Evolutionary conservation across 37 sponge, comb jelly and placozoan genomes (phyloP).

Genomic region (Lycopodina hypogea): DNA sequence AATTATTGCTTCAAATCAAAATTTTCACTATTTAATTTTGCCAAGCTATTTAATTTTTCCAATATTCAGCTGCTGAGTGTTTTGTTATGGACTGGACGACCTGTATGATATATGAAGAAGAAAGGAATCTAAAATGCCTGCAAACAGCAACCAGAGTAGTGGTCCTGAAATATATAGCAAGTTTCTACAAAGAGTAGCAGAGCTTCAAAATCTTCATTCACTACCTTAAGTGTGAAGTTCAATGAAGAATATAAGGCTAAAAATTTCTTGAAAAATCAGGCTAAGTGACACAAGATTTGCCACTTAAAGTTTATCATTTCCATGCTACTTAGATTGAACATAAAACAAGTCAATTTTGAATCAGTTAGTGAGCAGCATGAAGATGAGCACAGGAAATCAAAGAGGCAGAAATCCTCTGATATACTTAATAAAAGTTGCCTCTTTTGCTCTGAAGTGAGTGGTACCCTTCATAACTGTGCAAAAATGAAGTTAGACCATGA

Average conservation of each 20-base stretch:
- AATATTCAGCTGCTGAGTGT: no score
- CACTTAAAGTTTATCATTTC: background rate
- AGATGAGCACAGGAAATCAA: background rate
- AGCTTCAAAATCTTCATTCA: background rate
- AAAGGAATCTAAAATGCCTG: no score
- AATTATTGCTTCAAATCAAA: no score
- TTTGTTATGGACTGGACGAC: no score
- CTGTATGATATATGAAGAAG: no score
- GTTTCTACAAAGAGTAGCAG: background rate
- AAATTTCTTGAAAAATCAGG: background rate
- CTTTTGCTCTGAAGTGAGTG: background rate
- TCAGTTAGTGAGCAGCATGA: background rate
- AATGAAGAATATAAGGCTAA: background rate
- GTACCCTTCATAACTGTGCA: background rate
- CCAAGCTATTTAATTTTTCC: no score
- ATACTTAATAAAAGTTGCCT: background rate
- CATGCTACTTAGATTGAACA: background rate
- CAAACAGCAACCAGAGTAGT: no score
- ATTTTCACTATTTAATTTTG: no score
- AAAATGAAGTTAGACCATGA: background rate
- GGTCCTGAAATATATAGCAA: no score
- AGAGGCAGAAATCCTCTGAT: background rate
- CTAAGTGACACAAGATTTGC: background rate
- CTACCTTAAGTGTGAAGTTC: background rate
- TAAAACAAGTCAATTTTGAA: background rate